Evolutionary conservation across 2,888 invertebrate genomes (phyloP).

Genomic region (Sesamia inferens): DNA sequence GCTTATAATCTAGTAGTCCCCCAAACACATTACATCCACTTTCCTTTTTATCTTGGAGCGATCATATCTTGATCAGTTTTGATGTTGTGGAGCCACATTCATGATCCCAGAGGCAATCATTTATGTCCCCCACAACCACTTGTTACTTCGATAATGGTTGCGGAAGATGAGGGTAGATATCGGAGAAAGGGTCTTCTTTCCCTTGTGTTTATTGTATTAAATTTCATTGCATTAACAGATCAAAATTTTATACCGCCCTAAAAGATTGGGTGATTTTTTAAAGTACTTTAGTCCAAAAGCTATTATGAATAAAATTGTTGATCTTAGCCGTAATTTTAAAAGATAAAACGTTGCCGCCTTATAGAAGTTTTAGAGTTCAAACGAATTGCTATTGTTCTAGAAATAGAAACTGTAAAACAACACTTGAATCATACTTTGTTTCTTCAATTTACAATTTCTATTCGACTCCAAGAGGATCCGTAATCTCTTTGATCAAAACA

Average conservation of each 20-base stretch:
- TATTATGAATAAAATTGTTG: neutral
- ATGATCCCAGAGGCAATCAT: conserved; percentile 27
- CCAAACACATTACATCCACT: neutral
- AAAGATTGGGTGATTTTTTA: conserved; percentile 2
- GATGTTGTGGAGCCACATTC: conserved; percentile 40
- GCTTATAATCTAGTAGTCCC: neutral
- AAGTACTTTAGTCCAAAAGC: neutral
- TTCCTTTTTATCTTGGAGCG: conserved; percentile 15
- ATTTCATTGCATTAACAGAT: conserved; percentile 23
- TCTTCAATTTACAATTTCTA: conserved; percentile 40
- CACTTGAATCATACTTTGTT: conserved; percentile 13
- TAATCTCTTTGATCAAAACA: conserved; percentile 38
- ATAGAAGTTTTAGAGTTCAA: neutral
- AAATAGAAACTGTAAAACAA: neutral
- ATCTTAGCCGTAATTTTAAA: too few species aligned
- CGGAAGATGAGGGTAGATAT: conserved; percentile 35
- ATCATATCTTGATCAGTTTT: conserved; percentile 35
- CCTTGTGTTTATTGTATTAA: conserved; percentile 36
- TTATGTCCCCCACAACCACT: conserved; percentile 52
- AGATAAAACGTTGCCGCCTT: neutral
- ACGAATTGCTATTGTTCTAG: neutral
- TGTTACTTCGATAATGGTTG: conserved; percentile 54
- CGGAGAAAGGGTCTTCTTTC: conserved; percentile 26
- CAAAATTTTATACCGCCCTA: neutral
- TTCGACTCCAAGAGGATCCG: conserved; percentile 28